These are phyloP conservation scores for human DNA, from an alignment of 2,113 vertebrate genomes.

Conservation along the genomic window DNA sequence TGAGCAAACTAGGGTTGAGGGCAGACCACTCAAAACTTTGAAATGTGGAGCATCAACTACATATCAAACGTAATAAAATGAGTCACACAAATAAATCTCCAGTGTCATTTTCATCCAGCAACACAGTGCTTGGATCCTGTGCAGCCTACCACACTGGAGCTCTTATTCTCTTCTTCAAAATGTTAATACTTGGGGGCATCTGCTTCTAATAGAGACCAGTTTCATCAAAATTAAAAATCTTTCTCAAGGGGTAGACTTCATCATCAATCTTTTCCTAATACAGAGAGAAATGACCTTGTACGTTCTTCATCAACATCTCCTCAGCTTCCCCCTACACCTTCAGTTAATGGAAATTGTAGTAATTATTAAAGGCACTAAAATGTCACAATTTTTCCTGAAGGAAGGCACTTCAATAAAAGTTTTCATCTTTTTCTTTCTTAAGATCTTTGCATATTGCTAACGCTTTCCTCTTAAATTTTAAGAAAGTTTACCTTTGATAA, in stretches of 20 bases:
- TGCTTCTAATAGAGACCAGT: neutral
- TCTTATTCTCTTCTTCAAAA: neutral
- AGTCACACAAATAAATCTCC: neutral
- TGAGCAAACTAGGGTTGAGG: conserved; percentile 7
- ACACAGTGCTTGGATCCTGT: too few species aligned
- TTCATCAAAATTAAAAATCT: conserved; percentile 15
- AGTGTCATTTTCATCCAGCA: neutral
- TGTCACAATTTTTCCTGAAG: neutral
- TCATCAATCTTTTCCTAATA: neutral
- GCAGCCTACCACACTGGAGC: too few species aligned
- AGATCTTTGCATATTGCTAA: neutral
- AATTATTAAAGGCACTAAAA: neutral
- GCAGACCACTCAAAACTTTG: neutral
- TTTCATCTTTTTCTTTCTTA: neutral
- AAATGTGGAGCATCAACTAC: neutral
- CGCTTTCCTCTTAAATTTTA: neutral
- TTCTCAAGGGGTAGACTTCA: neutral
- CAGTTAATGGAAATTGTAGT: neutral
- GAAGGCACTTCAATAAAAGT: neutral
- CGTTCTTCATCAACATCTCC: neutral
- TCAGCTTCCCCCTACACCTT: neutral
- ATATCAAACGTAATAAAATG: neutral
- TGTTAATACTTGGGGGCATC: neutral
- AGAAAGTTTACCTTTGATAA: neutral
- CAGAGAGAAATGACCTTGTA: neutral